Percentiles rank a stretch among this genome's conserved stretches.
Conservation (phyloP, 2,888 invertebrate genomes). For the Euzophera pinguis region DNA sequence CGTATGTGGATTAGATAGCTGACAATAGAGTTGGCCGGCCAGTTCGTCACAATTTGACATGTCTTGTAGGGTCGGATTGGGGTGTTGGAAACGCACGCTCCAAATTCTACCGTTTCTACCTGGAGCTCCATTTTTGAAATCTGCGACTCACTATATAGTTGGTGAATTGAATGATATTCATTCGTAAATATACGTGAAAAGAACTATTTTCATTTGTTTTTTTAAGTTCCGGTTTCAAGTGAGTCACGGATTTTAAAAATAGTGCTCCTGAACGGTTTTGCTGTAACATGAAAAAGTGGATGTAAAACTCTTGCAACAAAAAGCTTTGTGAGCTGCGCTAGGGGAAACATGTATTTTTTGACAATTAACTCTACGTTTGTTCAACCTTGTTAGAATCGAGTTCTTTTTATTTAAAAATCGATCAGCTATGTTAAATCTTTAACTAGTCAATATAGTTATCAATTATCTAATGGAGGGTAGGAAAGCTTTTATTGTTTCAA, state of each 20-base stretch:
- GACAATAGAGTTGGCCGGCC: conserved; percentile 52
- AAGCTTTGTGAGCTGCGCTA: conserved; percentile 21
- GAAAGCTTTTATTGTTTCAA: too few species aligned
- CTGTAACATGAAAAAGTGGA: conserved; percentile 28
- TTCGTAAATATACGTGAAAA: too few species aligned
- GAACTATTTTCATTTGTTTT: too few species aligned
- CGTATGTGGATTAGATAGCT: conserved; percentile 57
- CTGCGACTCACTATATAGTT: too few species aligned
- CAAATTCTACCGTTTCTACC: conserved; percentile 30
- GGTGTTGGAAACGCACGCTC: conserved; percentile 35
- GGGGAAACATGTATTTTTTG: conserved; percentile 22
- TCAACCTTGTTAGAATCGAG: conserved; percentile 11
- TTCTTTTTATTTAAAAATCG: neutral
- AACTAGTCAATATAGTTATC: too few species aligned
- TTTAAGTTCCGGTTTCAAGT: too few species aligned
- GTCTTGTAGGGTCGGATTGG: conserved; percentile 44
- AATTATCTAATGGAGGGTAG: too few species aligned
- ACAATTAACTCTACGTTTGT: conserved; percentile 19
- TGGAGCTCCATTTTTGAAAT: too few species aligned
- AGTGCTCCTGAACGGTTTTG: too few species aligned
- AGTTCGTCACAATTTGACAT: conserved; percentile 62
- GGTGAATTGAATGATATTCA: too few species aligned
- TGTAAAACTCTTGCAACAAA: conserved; percentile 32
- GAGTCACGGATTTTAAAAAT: too few species aligned
- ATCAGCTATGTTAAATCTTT: too few species aligned